A percentile compares a stretch with the other conserved stretches of the same genome.
These are phyloP conservation scores for Falco peregrinus DNA, from an alignment of 2,797 vertebrate genomes.

Conservation along the genomic window DNA sequence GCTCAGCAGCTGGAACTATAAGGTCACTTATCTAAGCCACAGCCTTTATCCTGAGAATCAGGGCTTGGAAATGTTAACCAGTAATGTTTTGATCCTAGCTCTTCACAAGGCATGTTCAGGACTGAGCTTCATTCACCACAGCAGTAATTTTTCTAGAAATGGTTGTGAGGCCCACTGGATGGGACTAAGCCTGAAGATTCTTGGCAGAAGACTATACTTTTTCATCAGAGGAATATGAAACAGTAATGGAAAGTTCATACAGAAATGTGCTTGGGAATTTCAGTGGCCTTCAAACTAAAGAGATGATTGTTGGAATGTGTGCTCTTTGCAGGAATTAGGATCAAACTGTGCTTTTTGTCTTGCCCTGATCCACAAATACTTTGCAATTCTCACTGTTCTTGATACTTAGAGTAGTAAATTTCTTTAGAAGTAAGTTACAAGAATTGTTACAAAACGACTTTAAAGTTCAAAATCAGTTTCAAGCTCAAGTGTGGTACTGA, in stretches of 20 bases:
- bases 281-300: not conserved
- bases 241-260: not conserved
- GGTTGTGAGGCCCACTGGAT: not conserved
- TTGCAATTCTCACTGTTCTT: not conserved
- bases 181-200: not conserved
- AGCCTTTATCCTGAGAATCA: not conserved
- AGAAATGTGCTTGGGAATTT: not conserved
- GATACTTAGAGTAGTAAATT: not conserved
- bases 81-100: not conserved
- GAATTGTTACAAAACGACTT: not conserved
- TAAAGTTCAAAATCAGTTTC: not conserved
- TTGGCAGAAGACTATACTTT: not conserved
- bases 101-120: not conserved
- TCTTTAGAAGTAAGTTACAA: not conserved
- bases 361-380: not conserved
- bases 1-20: not conserved
- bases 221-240: not conserved
- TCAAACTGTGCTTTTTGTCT: not conserved
- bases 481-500: fast-evolving
- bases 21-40: not conserved
- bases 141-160: not conserved
- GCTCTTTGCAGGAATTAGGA: not conserved
- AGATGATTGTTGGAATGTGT: not conserved
- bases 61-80: not conserved
- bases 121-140: not conserved